phyloP scores from a whole-genome alignment of 2,797 vertebrate genomes.

The Arremon brunneinucha region DNA sequence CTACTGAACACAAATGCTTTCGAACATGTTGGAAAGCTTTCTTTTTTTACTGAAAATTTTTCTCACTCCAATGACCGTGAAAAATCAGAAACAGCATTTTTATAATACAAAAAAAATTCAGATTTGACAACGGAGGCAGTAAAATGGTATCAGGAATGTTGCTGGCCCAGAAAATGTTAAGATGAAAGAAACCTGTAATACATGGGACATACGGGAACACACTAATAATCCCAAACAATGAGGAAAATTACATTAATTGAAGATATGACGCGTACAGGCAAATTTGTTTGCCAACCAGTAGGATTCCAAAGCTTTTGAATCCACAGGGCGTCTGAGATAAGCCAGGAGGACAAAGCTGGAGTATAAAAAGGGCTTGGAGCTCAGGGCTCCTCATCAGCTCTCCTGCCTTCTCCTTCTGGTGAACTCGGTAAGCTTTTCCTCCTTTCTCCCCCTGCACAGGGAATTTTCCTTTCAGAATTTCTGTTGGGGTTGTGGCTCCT shows the following conservation, averaged over 20 bases:
- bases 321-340: constrained; percentile 31
- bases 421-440: constrained; percentile 9
- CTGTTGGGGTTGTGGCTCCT: background rate
- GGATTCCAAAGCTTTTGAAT: background rate
- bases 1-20: background rate
- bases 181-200: constrained; percentile 64
- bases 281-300: constrained; percentile 24
- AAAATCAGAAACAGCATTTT: background rate
- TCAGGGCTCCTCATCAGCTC: background rate
- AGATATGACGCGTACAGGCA: constrained; percentile 53
- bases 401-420: background rate
- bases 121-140: background rate
- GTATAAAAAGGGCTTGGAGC: constrained; percentile 32
- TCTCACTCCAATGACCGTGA: background rate
- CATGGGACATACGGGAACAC: background rate
- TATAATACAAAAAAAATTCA: background rate
- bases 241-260: constrained; percentile 59
- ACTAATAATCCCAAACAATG: constrained; percentile 64
- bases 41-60: background rate
- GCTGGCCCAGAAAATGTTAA: background rate
- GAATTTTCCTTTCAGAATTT: background rate
- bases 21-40: accelerated
- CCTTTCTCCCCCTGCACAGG: background rate
- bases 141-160: constrained; percentile 61
- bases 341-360: background rate